Percentiles rank a stretch among this genome's conserved stretches.
Evolutionary conservation across 2,113 vertebrate species (phyloP).

Genomic region (Leptobrachium ailaonicum): DNA sequence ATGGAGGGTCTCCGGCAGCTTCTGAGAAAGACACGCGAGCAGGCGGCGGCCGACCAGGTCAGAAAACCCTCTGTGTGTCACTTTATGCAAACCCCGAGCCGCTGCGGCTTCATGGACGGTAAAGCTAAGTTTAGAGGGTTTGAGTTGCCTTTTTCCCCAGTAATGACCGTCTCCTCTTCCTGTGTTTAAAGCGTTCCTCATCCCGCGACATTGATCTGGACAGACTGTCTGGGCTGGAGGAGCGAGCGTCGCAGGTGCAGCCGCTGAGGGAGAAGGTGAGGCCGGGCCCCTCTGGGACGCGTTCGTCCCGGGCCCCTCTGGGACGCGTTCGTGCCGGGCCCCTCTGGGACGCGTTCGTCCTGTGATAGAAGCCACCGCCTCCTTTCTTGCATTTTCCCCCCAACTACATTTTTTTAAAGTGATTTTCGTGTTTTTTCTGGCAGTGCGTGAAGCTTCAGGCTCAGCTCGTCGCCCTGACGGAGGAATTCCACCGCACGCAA

Average conservation of each 20-base stretch:
- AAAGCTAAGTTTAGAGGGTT: too few species aligned
- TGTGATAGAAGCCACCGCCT: too few species aligned
- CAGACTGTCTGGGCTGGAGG: constrained; percentile 56
- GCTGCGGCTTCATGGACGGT: too few species aligned
- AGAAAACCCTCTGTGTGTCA: not conserved
- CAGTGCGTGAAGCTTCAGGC: constrained; percentile 66
- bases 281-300: not conserved
- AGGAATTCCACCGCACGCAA: constrained; percentile 45
- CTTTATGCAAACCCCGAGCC: too few species aligned
- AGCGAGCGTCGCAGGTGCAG: constrained; percentile 69
- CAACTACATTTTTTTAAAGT: not conserved
- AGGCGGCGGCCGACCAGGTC: constrained; percentile 83
- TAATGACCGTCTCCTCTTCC: too few species aligned
- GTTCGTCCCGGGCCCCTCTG: too few species aligned
- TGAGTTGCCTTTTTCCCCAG: too few species aligned
- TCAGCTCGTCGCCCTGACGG: constrained; percentile 65
- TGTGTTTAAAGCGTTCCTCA: not conserved
- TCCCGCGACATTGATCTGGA: constrained; percentile 55
- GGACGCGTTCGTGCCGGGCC: not conserved
- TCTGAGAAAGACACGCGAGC: constrained; percentile 80
- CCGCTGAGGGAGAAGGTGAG: constrained; percentile 71
- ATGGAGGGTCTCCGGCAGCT: constrained; percentile 77
- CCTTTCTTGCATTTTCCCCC: too few species aligned
- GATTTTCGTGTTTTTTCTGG: not conserved
- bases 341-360: too few species aligned